Evolutionary conservation across 2,113 vertebrate genomes (phyloP), one percentile per base, ranked within the genome.

Genomic region (Hemiscyllium ocellatum): DNA sequence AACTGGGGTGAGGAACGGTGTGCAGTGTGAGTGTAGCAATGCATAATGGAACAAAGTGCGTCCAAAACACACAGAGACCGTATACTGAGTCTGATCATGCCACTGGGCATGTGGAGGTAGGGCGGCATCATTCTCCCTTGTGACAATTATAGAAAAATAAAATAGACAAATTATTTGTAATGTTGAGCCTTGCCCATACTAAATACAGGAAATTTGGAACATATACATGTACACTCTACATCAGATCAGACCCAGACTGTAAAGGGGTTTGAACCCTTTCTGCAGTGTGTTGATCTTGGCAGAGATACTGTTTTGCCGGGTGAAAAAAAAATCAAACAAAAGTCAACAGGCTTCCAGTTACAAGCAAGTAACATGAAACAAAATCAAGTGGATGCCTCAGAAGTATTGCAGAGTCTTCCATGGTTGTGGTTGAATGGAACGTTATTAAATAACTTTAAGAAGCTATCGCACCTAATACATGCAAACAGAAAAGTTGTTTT

Each of bases 151-250:
- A 69, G 29, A 66, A 47, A 69, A 94, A 68, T 7, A 69, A 69
- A 19, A 22, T 19, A 89, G 5, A 95, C 66, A 95, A 50, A 95
- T 72, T 68, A 52, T 72, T 70, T 95, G 94, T 10, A 20, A 13
- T 17, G 94, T 72, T 50, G 68, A 95, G 94, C 22, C 47, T 68
- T 50, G 42, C 68, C 68, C 42, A 50, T 29, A 33, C 68, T 33
- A 22, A 76, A 15, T 72, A 29, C 42, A 95, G 69, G 93, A 72
- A 95, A 95, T 95, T 52, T 95, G 93, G 68, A 95, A 72, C 66
- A 72, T 72, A 33, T 52, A 72, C 69, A 94, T 17, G 47, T 66
- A 50, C 37, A 42, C 22, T 61, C 93, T 70, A 68, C n/a, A 94
- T 70, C 65, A 76, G 72, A 72, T 52, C 94, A 76, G 47, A 47